phyloP scores from a whole-genome alignment of 1,140 invertebrate species.

The Micrasema minimum region DNA sequence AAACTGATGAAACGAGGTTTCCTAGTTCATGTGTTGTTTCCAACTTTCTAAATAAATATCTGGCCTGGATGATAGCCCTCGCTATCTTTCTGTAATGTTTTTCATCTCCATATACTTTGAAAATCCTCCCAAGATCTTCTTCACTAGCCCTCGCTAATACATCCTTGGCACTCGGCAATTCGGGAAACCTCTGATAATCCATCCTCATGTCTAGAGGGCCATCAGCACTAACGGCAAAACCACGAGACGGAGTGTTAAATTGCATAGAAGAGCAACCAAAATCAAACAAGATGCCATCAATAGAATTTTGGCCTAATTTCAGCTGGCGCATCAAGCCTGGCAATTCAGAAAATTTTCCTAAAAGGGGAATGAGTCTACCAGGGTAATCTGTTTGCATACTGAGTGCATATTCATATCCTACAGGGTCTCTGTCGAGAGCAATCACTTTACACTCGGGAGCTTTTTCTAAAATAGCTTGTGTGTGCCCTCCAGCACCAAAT shows the following conservation, averaged over 20 bases:
- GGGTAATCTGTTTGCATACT: slow-evolving; percentile 74
- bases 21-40: slow-evolving; percentile 87
- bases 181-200: slow-evolving; percentile 79
- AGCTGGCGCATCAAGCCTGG: slow-evolving; percentile 72
- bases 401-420: slow-evolving; percentile 76
- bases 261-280: slow-evolving; percentile 98
- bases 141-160: slow-evolving; percentile 84
- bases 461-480: slow-evolving; percentile 70
- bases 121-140: slow-evolving; percentile 81
- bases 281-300: slow-evolving; percentile 93
- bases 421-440: slow-evolving; percentile 90
- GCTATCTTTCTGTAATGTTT: slow-evolving; percentile 88
- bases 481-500: slow-evolving; percentile 94
- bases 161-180: slow-evolving; percentile 84
- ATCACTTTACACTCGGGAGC: slow-evolving; percentile 74
- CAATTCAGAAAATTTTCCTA: slow-evolving; percentile 90
- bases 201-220: slow-evolving; percentile 96
- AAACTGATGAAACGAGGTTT: slow-evolving; percentile 78
- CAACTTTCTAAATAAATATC: slow-evolving; percentile 83
- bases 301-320: slow-evolving; percentile 70
- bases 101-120: slow-evolving; percentile 93
- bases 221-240: slow-evolving; percentile 86
- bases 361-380: slow-evolving; percentile 77
- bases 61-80: slow-evolving; percentile 86
- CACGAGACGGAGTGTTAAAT: slow-evolving; percentile 81